Evolutionary conservation across 2,797 vertebrate genomes (phyloP).

Genomic region (Emys orbicularis): DNA sequence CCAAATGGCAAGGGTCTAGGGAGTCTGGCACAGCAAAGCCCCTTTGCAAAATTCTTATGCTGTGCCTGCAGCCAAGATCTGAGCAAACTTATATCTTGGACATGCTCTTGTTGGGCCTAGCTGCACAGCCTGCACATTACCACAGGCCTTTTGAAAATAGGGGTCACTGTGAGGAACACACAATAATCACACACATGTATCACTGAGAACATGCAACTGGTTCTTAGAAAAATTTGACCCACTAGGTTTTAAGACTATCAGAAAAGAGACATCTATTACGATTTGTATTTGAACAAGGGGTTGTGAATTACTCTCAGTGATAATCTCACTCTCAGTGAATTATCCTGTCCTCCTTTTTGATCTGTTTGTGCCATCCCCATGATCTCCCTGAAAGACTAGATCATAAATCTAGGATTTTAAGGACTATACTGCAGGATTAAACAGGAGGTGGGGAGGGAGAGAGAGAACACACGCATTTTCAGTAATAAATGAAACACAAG

Average conservation of each 20-base stretch:
- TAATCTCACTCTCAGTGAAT: too few species aligned
- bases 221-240: neutral
- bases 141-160: neutral
- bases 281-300: neutral
- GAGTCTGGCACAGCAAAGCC: neutral
- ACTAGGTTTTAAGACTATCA: neutral
- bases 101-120: neutral
- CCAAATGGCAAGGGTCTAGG: neutral
- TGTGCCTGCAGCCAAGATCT: neutral
- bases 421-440: neutral
- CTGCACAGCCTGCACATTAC: neutral
- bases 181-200: neutral
- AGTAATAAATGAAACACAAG: neutral
- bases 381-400: neutral
- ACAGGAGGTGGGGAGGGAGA: neutral
- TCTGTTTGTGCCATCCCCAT: neutral
- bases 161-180: neutral
- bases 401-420: neutral
- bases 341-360: neutral
- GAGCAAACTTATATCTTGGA: neutral
- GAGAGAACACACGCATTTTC: neutral
- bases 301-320: neutral
- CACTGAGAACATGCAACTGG: neutral
- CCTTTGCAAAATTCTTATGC: neutral
- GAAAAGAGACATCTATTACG: neutral